phyloP scores from a whole-genome alignment of 1,140 invertebrate species.

The Nixonia krombeini region DNA sequence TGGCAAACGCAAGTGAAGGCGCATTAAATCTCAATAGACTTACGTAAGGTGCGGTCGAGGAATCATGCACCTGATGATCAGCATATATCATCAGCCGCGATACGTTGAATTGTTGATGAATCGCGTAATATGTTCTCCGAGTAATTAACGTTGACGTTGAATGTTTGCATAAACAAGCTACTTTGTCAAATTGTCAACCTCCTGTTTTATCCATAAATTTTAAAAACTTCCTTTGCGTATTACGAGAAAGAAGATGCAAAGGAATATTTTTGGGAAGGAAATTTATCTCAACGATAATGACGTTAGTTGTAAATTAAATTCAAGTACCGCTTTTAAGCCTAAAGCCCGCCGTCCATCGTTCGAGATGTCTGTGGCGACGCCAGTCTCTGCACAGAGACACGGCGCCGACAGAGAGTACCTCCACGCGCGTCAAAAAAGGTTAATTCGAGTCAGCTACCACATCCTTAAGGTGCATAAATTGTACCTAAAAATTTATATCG shows the following conservation, averaged over 20 bases:
- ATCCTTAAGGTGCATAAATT: conserved; percentile 27
- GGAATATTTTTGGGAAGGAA: no score
- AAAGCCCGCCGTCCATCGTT: no score
- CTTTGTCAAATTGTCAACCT: conserved; percentile 9
- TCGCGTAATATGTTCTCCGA: conserved; percentile 32
- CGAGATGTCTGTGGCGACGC: no score
- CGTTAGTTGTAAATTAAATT: no score
- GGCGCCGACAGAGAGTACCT: conserved; percentile 4
- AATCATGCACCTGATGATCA: conserved; percentile 21
- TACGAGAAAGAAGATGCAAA: no score
- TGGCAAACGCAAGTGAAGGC: conserved; percentile 11
- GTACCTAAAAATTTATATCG: conserved; percentile 37
- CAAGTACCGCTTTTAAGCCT: no score
- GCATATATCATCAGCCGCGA: conserved; percentile 28
- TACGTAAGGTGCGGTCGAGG: conserved; percentile 30
- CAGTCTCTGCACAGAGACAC: no score
- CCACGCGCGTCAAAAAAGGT: conserved; percentile 19
- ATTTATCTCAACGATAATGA: no score
- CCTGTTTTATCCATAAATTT: conserved; percentile 2
- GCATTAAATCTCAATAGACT: conserved; percentile 22
- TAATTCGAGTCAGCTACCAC: conserved; percentile 26
- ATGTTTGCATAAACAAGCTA: conserved; percentile 27
- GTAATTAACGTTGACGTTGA: conserved; percentile 25
- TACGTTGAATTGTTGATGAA: conserved; percentile 36
- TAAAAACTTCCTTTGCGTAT: no score